Conservation (phyloP, 1,140 invertebrate species). For the Trachymyrmex cornetzi region DNA sequence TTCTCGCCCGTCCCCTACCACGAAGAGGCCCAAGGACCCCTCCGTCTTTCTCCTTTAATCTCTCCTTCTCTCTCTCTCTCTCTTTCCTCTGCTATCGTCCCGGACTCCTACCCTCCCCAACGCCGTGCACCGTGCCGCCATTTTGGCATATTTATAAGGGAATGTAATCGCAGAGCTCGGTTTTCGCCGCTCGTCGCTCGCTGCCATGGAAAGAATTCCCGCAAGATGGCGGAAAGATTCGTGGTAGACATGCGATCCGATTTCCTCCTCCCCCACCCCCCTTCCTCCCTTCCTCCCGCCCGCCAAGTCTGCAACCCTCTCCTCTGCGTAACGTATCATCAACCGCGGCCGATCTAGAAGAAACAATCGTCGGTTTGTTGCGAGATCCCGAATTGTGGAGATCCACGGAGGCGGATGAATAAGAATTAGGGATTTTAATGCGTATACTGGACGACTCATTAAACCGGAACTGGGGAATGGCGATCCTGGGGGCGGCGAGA, state of each 20-base stretch:
- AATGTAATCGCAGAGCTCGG: constrained; percentile 86
- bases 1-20: constrained; percentile 51
- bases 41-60: constrained; percentile 55
- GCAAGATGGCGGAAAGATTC: constrained; percentile 86
- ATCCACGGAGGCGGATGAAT: constrained; percentile 59
- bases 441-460: constrained; percentile 56
- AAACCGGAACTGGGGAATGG: constrained; percentile 53
- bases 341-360: constrained; percentile 82
- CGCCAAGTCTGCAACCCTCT: constrained; percentile 59
- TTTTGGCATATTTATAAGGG: constrained; percentile 87
- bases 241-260: constrained; percentile 86
- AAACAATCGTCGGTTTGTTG: constrained; percentile 80
- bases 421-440: constrained; percentile 65
- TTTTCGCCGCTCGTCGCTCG: constrained; percentile 84
- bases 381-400: constrained; percentile 61
- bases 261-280: constrained; percentile 77
- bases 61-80: constrained; percentile 48
- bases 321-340: constrained; percentile 83
- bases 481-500: not conserved
- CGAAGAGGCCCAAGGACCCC: constrained; percentile 68
- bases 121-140: constrained; percentile 74
- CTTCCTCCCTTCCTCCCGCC: constrained; percentile 18
- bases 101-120: constrained; percentile 41
- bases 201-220: constrained; percentile 82
- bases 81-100: constrained; percentile 62